Conservation (phyloP, 2,888 invertebrate species). For the Andrena dorsata region DNA sequence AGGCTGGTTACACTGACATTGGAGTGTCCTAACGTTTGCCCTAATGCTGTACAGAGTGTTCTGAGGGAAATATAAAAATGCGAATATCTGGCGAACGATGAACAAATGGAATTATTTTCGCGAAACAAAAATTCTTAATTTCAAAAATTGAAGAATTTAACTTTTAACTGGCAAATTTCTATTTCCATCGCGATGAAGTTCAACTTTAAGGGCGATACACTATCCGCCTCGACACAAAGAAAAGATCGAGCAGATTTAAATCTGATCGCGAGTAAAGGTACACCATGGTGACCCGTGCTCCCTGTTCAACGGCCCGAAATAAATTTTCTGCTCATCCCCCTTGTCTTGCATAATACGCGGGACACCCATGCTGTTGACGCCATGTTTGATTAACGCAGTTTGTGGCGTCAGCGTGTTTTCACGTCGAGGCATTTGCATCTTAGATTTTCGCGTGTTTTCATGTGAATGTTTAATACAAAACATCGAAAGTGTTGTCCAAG, state of each 20-base stretch:
- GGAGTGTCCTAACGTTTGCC: not conserved
- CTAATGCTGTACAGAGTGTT: not conserved
- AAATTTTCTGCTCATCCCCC: slow-evolving; percentile 25
- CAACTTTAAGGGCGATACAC: not conserved
- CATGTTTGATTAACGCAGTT: not conserved
- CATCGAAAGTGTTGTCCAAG: too few species aligned
- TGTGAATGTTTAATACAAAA: too few species aligned
- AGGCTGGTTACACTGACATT: slow-evolving; percentile 1
- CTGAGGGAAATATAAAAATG: not conserved
- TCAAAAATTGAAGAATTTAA: not conserved
- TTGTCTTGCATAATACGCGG: slow-evolving; percentile 27
- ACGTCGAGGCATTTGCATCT: too few species aligned
- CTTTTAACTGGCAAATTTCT: not conserved
- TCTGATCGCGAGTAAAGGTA: slow-evolving; percentile 31
- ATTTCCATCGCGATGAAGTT: not conserved
- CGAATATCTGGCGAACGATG: not conserved
- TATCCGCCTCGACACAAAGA: not conserved
- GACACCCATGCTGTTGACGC: slow-evolving; percentile 44
- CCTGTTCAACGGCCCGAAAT: slow-evolving; percentile 28
- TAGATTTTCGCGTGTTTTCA: too few species aligned
- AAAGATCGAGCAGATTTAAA: slow-evolving; percentile 19
- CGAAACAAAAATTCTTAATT: not conserved
- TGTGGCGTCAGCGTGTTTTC: too few species aligned
- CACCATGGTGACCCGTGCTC: slow-evolving; percentile 4
- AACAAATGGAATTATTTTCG: not conserved